Evolutionary conservation across 2,888 invertebrate species (phyloP).

Genomic region (Dusona sp.): DNA sequence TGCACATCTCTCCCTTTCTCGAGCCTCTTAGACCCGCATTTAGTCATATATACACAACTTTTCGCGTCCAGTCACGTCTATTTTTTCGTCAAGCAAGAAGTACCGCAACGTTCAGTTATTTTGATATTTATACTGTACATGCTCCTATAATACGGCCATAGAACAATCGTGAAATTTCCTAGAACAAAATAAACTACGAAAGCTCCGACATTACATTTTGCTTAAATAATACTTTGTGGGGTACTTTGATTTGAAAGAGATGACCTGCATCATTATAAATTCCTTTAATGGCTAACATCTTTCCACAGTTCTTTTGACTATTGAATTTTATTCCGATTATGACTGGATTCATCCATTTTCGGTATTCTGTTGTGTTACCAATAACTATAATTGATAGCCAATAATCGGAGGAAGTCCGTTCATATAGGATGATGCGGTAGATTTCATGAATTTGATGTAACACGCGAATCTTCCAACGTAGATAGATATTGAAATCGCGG

Average conservation of each 20-base stretch:
- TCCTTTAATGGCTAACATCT: neutral
- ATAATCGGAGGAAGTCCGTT: neutral
- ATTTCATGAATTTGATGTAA: neutral
- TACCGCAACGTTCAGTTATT: neutral
- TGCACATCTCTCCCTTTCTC: slow-evolving; percentile 21
- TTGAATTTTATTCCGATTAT: neutral
- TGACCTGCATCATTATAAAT: neutral
- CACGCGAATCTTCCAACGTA: neutral
- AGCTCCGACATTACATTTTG: neutral
- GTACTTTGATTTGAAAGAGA: neutral
- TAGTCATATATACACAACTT: slow-evolving; percentile 11
- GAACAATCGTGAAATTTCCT: neutral
- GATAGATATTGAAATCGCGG: neutral
- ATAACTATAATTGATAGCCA: neutral
- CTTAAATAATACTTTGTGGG: neutral
- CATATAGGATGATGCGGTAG: neutral
- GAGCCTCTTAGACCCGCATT: slow-evolving; percentile 33
- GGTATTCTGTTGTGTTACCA: neutral
- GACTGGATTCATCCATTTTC: neutral
- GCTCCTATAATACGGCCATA: neutral
- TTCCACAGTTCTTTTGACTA: neutral
- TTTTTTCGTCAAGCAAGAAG: neutral
- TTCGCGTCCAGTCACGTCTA: neutral
- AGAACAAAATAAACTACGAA: neutral
- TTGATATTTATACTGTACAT: neutral